A percentile compares a stretch with the other conserved stretches of the same genome.
These are phyloP conservation scores for Agrotis segetum DNA, from an alignment of 2,888 invertebrate species.

Conservation along the genomic window DNA sequence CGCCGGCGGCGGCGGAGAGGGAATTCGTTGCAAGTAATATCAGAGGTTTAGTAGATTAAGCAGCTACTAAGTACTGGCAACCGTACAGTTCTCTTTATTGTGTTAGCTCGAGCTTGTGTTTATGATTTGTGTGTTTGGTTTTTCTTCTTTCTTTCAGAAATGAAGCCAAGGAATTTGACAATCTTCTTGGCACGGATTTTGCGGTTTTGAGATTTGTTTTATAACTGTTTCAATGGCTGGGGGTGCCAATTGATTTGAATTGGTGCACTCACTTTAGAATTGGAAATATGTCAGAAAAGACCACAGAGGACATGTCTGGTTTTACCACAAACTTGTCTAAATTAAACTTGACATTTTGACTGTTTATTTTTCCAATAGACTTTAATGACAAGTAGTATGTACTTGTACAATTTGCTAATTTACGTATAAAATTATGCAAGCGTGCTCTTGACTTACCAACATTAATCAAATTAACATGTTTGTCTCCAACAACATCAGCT, in stretches of 20 bases:
- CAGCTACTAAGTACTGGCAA: constrained; percentile 63
- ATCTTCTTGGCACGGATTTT: constrained; percentile 44
- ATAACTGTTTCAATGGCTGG: constrained; percentile 33
- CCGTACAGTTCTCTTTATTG: constrained; percentile 53
- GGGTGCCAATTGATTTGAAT: constrained; percentile 53
- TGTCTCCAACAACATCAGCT: constrained; percentile 22
- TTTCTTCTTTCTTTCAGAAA: constrained; percentile 33
- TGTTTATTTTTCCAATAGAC: background rate
- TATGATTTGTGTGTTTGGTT: constrained; percentile 46
- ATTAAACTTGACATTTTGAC: background rate
- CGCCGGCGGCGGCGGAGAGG: constrained; percentile 56
- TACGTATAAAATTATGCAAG: background rate
- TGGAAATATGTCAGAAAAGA: constrained; percentile 30
- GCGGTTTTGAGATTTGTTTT: constrained; percentile 43
- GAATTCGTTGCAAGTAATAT: constrained; percentile 64
- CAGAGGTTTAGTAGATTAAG: constrained; percentile 58
- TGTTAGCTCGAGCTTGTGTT: constrained; percentile 44
- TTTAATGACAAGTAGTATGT: background rate
- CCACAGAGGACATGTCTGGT: too few relatives aligned
- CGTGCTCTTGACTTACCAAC: background rate
- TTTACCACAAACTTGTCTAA: background rate
- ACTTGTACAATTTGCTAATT: background rate
- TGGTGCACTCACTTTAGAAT: constrained; percentile 17
- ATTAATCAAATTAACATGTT: constrained; percentile 19
- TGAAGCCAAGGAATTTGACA: constrained; percentile 40